Conservation (phyloP, 1,140 invertebrate genomes). For the silkworm (Bombyx mori) region ASM3026992v2 NC_085109.1:11486501-11487000, state of each 20-base stretch:
- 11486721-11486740: conserved; percentile 4
- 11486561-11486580: conserved; percentile 20
- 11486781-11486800: no score
- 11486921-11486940: no score
- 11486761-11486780: neutral
- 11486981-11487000: no score
- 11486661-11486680: conserved; percentile 71
- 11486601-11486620: conserved; percentile 67
- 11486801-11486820: no score
- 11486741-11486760: neutral
- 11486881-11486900: no score
- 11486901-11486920: no score
- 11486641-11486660: conserved; percentile 71
- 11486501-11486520: conserved; percentile 40
- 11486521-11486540: conserved; percentile 18
- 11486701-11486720: conserved; percentile 30
- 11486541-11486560: conserved; percentile 18
- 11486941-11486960: no score
- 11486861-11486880: no score
- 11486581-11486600: conserved; percentile 67
- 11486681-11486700: conserved; percentile 67
- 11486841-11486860: no score
- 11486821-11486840: neutral
- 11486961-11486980: no score
- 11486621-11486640: conserved; percentile 66